Conservation (phyloP, 2,797 vertebrate species). For the Cryptoblepharus egeriae region DNA sequence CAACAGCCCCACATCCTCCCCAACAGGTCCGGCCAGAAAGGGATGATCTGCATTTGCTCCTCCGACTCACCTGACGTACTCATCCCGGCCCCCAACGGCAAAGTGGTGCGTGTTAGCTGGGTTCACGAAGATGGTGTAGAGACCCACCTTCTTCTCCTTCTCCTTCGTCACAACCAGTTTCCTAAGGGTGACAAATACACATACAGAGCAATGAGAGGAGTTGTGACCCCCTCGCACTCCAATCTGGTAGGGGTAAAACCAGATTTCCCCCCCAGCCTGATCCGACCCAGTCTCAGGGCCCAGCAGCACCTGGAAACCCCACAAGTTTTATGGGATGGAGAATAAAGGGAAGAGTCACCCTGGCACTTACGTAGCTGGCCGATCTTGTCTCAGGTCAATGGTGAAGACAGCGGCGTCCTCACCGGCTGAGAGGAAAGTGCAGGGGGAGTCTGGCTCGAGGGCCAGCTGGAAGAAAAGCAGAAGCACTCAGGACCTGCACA, state of each 20-base stretch:
- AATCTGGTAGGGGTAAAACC: too few relatives aligned
- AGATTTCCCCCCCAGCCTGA: too few relatives aligned
- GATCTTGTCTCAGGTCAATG: conserved; percentile 92
- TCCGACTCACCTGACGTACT: conserved; percentile 89
- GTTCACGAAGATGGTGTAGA: conserved; percentile 96
- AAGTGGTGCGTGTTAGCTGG: conserved; percentile 94
- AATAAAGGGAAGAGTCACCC: too few relatives aligned
- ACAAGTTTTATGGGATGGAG: too few relatives aligned
- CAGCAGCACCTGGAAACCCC: too few relatives aligned
- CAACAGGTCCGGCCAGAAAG: too few relatives aligned
- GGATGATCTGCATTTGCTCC: too few relatives aligned
- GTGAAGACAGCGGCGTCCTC: conserved; percentile 96
- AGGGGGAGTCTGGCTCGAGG: conserved; percentile 94
- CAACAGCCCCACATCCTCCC: too few relatives aligned
- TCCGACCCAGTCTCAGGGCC: too few relatives aligned
- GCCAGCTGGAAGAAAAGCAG: conserved; percentile 81
- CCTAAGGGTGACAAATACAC: conserved; percentile 75
- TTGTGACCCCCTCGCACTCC: too few relatives aligned
- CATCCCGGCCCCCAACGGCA: conserved; percentile 93
- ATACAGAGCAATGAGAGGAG: not conserved
- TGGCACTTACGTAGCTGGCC: conserved; percentile 90
- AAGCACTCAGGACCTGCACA: too few relatives aligned
- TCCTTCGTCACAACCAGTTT: conserved; percentile 96
- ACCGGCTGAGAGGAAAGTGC: conserved; percentile 94
- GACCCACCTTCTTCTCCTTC: conserved; percentile 93